phyloP scores from a whole-genome alignment of 2,888 invertebrate species.

The Invenusta paracnida region DNA sequence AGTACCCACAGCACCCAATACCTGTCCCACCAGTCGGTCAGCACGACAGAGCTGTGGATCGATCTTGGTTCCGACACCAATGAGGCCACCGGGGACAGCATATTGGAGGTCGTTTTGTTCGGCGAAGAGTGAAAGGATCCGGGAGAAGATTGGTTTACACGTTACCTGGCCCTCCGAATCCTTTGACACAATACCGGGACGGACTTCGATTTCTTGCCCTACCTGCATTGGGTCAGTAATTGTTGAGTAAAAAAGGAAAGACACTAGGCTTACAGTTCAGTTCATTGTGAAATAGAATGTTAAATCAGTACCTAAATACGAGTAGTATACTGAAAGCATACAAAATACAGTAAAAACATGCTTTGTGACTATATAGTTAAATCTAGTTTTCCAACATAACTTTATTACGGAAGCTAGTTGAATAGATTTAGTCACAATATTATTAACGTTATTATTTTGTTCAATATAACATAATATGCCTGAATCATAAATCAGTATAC shows the following conservation, averaged over 20 bases:
- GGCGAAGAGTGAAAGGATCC: slow-evolving; percentile 90
- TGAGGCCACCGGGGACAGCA: slow-evolving; percentile 97
- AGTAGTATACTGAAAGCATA: too few species aligned
- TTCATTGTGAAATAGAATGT: too few species aligned
- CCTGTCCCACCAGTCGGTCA: slow-evolving; percentile 94
- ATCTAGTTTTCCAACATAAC: too few species aligned
- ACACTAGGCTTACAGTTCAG: not conserved
- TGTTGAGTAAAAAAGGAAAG: slow-evolving; percentile 36
- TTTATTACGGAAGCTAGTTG: too few species aligned
- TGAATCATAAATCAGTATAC: too few species aligned
- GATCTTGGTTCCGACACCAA: slow-evolving; percentile 97
- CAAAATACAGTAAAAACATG: too few species aligned
- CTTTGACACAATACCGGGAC: slow-evolving; percentile 93
- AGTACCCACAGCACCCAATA: slow-evolving; percentile 89
- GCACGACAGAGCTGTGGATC: slow-evolving; percentile 97
- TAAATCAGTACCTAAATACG: too few species aligned
- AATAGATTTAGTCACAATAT: too few species aligned
- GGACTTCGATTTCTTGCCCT: slow-evolving; percentile 96
- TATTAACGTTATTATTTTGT: too few species aligned
- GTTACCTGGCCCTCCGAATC: slow-evolving; percentile 81
- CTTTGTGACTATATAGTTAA: too few species aligned
- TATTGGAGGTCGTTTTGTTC: slow-evolving; percentile 95
- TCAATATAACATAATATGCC: too few species aligned
- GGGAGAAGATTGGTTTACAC: slow-evolving; percentile 90
- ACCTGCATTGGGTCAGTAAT: slow-evolving; percentile 63